A percentile compares a stretch with the other conserved stretches of the same genome.
Conservation (phyloP, 2,113 vertebrate species). For the Tetrao urogallus region DNA sequence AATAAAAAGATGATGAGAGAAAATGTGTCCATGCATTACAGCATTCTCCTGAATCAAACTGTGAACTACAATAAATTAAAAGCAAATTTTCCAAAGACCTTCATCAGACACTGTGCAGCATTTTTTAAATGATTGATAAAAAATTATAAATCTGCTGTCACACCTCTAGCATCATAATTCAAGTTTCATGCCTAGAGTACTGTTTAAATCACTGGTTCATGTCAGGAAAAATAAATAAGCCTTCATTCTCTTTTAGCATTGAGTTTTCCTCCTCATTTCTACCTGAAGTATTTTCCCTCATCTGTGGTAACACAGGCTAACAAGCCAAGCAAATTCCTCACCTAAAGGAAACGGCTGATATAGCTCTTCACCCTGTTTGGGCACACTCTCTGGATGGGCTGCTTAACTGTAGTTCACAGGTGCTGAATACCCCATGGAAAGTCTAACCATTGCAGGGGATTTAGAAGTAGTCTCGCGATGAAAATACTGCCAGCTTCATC, state of each 20-base stretch:
- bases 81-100: constrained; percentile 31
- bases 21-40: background rate
- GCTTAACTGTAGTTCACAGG: background rate
- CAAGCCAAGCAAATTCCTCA: background rate
- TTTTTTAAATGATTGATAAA: constrained; percentile 52
- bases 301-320: background rate
- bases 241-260: background rate
- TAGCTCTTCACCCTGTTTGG: background rate
- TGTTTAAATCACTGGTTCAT: constrained; percentile 22
- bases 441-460: background rate
- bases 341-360: background rate
- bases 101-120: constrained; percentile 13
- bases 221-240: constrained; percentile 31
- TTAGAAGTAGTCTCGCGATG: background rate
- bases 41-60: background rate
- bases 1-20: background rate
- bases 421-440: background rate
- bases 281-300: background rate
- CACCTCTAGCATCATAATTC: constrained; percentile 14
- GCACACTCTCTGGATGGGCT: background rate
- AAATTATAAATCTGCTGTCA: constrained; percentile 36
- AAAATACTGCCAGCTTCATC: constrained; percentile 43
- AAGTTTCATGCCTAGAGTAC: background rate
- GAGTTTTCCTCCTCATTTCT: background rate
- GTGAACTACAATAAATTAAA: constrained; percentile 40